Evolutionary conservation across 2,888 invertebrate genomes (phyloP), one percentile per base, ranked within the genome.

Genomic region (Erebia aethiops): DNA sequence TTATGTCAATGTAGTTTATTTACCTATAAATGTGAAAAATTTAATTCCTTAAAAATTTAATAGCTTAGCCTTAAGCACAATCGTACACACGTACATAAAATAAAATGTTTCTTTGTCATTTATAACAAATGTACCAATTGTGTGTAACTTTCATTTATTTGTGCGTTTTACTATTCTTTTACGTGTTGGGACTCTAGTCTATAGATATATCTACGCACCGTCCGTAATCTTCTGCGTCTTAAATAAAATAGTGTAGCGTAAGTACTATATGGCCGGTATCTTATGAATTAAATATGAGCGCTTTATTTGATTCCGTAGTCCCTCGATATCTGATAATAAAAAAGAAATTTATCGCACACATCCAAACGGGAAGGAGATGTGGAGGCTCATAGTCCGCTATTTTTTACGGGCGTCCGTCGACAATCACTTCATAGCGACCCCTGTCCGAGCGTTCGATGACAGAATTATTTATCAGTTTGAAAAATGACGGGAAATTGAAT

Each of bases 401-500:
- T 92, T 91, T 92, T 92, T 92, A 92, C 89, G 86, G 85, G 83
- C 88, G 89, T 90, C 91, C 87, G 90, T 87, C 92, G 91, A 88
- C 91, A 92, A 92, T 92, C 92, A 91, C 92, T 93, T 93, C 92
- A 92, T 92, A 92, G 88, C 88, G 90, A 92, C 93, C 92, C 92
- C 91, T 92, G 93, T 92, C 92, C 93, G 89, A 92, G 87, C 87
- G 87, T 89, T 89, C 93, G 92, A 92, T 92, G 92, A 93, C 93
- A 92, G 94, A 93, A 94, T 94, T 94, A 94, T 94, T 94, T 94
- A 94, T 94, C 93, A 94, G 93, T 92, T 93, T 94, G 94, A 94
- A 94, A 94, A 94, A 94, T 94, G 93, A 94, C 93, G 91, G 91
- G 93, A 94, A 93, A 94, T 94, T 94, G 94, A 94, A 94, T 94